A percentile compares a stretch with the other conserved stretches of the same genome.
Evolutionary conservation across 1,140 invertebrate genomes (phyloP).

Genomic region (Drosophila lacertosa): DNA sequence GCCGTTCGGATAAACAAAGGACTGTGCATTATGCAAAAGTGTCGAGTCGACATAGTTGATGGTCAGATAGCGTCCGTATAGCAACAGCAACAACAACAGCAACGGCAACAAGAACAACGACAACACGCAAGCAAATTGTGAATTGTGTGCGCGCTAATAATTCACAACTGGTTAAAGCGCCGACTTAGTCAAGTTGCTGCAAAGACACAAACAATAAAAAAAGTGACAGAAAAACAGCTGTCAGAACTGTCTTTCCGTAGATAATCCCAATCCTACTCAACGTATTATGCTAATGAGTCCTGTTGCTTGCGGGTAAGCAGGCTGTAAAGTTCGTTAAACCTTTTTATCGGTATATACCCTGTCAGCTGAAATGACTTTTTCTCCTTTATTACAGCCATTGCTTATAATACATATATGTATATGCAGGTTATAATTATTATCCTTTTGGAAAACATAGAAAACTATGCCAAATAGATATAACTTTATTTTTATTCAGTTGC

Average conservation of each 20-base stretch:
- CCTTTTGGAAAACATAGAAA: too few species aligned
- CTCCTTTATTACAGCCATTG: too few species aligned
- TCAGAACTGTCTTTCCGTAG: neutral
- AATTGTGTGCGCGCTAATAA: neutral
- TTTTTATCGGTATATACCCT: neutral
- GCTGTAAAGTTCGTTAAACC: neutral
- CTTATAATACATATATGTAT: too few species aligned
- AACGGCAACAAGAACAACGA: neutral
- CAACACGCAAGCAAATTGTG: neutral
- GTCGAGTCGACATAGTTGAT: neutral
- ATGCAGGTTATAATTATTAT: too few species aligned
- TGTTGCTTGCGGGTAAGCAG: neutral
- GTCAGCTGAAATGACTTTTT: neutral
- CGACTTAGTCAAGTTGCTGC: neutral
- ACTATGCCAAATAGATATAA: too few species aligned
- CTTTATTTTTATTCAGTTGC: too few species aligned
- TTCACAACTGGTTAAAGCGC: neutral
- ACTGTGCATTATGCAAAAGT: slow-evolving; percentile 4
- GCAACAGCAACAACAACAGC: neutral
- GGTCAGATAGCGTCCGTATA: neutral
- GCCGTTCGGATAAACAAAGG: neutral
- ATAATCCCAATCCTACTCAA: slow-evolving; percentile 3
- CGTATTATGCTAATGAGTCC: slow-evolving; percentile 5
- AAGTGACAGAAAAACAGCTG: neutral
- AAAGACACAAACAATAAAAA: too few species aligned